Evolutionary conservation across 2,888 invertebrate genomes (phyloP), one percentile per base, ranked within the genome.

Genomic region (Malthinus seriepunctatus): DNA sequence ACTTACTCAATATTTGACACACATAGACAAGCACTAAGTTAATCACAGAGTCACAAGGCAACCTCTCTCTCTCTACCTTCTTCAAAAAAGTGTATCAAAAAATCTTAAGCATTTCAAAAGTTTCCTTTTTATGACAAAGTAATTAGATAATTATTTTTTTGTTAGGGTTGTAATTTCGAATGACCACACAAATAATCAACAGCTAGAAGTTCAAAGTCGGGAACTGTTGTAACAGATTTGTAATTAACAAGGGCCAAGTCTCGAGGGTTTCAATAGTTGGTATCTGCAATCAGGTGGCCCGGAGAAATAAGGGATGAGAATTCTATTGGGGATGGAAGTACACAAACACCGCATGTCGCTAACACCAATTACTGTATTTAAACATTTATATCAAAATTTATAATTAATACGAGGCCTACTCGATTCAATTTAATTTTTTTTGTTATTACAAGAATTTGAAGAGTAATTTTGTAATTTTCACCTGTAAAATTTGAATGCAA

Each of bases 241-340:
- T 66, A 66, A 66, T 66, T 66, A 66, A 64, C 57, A 60, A 62
- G 66, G 64, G 63, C 62, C 51, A 56, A 59, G 58, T 62, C 65
- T 60, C 65, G 44, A 44, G 62, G 57, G 63, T 42, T 39, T 48
- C 42, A 51, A 59, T 60, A 63, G 60, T 60, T 47, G 51, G 59
- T 58, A 56, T 56, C 63, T 59, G 59, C 56, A 51, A 55, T 56
- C 56, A 56, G 61, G 61, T 61, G 62, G 59, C 62, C 59, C 34
- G 55, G 54, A 56, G 58, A 51, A 51, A 48, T 45, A 23, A 47
- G 63, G 62, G 56, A 56, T 15, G 48, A 31, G 31, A 52, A 56
- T 51, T 44, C 64, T 62, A 47, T 42, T 35, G 64, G 63, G 23
- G 64, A 63, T 34, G 48, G 46, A 23, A 54, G 51, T 60, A 60